A percentile compares a stretch with the other conserved stretches of the same genome.
These are phyloP conservation scores for Salvator merianae DNA, from an alignment of 2,113 vertebrate species.

Conservation along the genomic window DNA sequence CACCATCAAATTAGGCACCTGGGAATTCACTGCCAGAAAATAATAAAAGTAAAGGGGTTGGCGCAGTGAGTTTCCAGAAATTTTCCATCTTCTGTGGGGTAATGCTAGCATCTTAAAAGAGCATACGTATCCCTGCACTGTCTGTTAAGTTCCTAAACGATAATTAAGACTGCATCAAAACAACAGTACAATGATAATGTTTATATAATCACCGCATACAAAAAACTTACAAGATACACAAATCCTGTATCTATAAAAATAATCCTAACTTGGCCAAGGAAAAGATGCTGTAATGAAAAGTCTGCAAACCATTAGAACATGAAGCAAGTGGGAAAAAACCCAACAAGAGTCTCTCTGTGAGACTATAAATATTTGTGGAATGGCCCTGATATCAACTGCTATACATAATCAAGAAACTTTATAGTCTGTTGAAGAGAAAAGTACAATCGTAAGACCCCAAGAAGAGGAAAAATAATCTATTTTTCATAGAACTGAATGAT, in stretches of 20 bases:
- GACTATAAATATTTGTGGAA: background rate
- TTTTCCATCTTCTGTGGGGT: background rate
- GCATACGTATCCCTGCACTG: too few species aligned
- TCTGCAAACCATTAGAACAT: background rate
- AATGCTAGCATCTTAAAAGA: too few species aligned
- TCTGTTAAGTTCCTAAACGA: background rate
- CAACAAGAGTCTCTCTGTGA: background rate
- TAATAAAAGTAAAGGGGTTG: too few species aligned
- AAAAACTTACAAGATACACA: background rate
- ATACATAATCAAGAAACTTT: too few species aligned
- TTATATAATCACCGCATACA: background rate
- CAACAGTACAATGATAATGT: background rate
- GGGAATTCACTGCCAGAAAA: too few species aligned
- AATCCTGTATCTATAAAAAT: background rate
- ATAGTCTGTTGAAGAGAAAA: too few species aligned
- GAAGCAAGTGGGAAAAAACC: background rate
- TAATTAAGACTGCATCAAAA: background rate
- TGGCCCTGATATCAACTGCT: too few species aligned
- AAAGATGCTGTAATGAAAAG: background rate
- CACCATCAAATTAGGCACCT: too few species aligned
- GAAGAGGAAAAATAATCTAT: too few species aligned
- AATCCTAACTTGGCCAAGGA: background rate
- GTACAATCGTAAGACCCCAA: too few species aligned
- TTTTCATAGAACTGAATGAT: too few species aligned
- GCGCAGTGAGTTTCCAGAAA: too few species aligned